phyloP scores from a whole-genome alignment of 2,888 invertebrate genomes.

The Drosophila mayaguana region DNA sequence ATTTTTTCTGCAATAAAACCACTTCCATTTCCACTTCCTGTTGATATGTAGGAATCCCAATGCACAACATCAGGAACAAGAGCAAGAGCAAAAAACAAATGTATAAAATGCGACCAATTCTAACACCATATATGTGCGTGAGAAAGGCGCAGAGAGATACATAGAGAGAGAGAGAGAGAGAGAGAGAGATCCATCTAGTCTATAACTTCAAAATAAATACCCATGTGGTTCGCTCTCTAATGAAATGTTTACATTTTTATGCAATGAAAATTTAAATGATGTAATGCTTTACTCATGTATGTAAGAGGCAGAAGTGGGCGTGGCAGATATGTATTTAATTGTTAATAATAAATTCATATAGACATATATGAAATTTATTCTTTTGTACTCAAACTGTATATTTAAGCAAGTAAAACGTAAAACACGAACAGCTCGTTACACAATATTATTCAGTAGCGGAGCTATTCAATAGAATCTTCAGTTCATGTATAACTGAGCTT shows the following conservation, averaged over 20 bases:
- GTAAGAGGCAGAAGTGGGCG: not conserved
- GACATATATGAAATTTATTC: too few relatives aligned
- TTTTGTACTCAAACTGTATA: too few relatives aligned
- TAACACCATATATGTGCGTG: conserved; percentile 62
- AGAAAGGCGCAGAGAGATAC: not conserved
- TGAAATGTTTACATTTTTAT: conserved; percentile 4
- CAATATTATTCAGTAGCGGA: too few relatives aligned
- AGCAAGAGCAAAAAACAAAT: conserved; percentile 2
- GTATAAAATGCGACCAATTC: conserved; percentile 46
- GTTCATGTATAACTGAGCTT: too few relatives aligned
- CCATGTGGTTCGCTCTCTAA: not conserved
- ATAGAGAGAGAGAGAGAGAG: conserved; percentile 2
- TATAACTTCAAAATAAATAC: too few relatives aligned
- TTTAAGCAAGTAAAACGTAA: too few relatives aligned
- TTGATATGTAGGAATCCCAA: conserved; percentile 58
- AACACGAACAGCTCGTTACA: too few relatives aligned
- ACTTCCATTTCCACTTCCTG: conserved; percentile 68
- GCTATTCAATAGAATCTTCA: too few relatives aligned
- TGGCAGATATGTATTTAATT: not conserved
- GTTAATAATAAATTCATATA: not conserved
- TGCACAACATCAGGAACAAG: conserved; percentile 21
- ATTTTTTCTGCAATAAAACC: conserved; percentile 59
- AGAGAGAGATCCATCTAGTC: not conserved
- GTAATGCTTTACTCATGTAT: not conserved
- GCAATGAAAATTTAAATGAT: too few relatives aligned